These are phyloP conservation scores for Rostratula benghalensis DNA, from an alignment of 2,113 vertebrate genomes.

Conservation along the genomic window DNA sequence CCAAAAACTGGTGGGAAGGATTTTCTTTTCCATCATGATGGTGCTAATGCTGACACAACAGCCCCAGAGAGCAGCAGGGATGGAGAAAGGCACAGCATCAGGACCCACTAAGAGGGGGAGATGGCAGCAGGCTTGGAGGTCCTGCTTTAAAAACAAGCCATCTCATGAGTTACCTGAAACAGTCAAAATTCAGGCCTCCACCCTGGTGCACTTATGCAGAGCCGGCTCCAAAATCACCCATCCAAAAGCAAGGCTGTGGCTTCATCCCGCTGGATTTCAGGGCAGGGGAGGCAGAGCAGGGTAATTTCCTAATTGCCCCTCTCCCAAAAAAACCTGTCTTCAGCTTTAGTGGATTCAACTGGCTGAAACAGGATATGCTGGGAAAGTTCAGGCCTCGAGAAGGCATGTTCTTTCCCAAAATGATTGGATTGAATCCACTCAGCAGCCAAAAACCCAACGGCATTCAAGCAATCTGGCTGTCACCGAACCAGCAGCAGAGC, in stretches of 20 bases:
- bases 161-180: fast-evolving
- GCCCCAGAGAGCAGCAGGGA: neutral
- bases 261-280: neutral
- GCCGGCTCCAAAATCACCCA: neutral
- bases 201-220: neutral
- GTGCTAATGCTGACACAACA: fast-evolving
- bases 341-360: neutral
- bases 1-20: neutral
- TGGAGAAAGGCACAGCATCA: neutral
- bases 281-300: neutral
- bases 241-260: conserved; percentile 20
- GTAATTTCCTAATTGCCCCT: conserved; percentile 4
- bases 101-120: neutral
- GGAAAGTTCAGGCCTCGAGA: conserved; percentile 2
- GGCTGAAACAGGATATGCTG: conserved; percentile 36
- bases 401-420: neutral
- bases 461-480: fast-evolving
- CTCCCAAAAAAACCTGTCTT: no score
- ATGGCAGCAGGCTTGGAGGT: neutral
- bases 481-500: neutral
- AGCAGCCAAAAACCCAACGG: neutral
- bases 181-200: neutral
- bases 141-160: neutral
- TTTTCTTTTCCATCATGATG: neutral
- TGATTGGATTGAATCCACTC: neutral